Base-by-base conservation (phyloP, 2,113 vertebrate genomes). In the Lepus europaeus region DNA sequence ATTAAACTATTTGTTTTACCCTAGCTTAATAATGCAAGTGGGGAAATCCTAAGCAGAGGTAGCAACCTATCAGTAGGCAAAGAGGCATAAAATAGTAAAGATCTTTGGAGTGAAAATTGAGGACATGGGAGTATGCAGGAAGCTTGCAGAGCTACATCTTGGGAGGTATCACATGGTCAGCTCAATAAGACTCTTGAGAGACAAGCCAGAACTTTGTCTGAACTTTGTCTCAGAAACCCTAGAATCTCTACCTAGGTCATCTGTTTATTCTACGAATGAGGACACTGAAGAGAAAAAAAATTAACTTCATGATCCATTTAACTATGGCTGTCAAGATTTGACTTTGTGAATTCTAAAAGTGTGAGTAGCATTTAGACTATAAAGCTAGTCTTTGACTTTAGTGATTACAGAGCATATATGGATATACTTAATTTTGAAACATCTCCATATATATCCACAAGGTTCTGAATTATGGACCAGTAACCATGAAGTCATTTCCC, bases 271-370 rank as follows among this genome's bases (percentile, higher is more conserved):
- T 72, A 23, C 9, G 49, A 84, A 39, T 10, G 22, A 94, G 61
- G 5, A 49, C n/a, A 51, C 8, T 17, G n/a, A 66, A 33, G 68
- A 5, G n/a, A 72, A 33, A 72, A 4, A 70, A 13, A 82, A 73
- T 82, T 29, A 81, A 45, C 19, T 23, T 7, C 17, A 72, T 49
- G 56, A 39, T 25, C 9, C 25, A n/a, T 56, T 51, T 83, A 59
- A 56, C 7, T 77, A 36, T 39, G 49, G 13, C 13, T 81, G 19
- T 51, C 19, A 72, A 77, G 16, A 87, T 68, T 76, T 63, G 69
- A 88, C 31, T 59, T 20, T 13, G 61, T 22, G 19, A 33, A 45
- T 86, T 89, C 74, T 36, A 89, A 92, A 95, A 89, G 3, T 56
- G 20, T 64, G 7, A 79, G 51, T n/a, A 36, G 14, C 77, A 68